Evolutionary conservation across 53 echinoderm and acorn worm species (phyloP).

Genomic region (Temnopleurus reevesii): DNA sequence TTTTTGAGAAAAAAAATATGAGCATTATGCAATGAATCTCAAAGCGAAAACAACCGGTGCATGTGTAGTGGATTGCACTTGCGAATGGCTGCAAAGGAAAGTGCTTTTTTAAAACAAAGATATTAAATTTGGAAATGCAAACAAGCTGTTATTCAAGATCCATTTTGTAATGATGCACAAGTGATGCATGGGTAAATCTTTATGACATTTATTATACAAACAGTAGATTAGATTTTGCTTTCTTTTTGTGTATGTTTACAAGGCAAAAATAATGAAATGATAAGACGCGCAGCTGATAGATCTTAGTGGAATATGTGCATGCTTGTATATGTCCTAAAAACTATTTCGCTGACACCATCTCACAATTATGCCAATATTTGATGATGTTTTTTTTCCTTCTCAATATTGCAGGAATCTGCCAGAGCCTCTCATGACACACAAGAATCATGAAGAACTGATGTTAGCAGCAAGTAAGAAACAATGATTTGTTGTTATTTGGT

Average conservation of each 20-base stretch:
- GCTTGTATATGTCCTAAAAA: not conserved
- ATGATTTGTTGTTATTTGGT: no score
- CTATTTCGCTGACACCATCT: not conserved
- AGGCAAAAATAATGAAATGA: not conserved
- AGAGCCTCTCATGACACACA: constrained; percentile 94
- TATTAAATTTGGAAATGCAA: no score
- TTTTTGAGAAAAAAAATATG: not conserved
- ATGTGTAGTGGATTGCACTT: not conserved
- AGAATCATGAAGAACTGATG: constrained; percentile 77
- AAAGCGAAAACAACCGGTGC: not conserved
- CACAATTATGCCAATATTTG: not conserved
- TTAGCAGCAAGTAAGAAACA: constrained; percentile 88
- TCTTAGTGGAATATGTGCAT: not conserved
- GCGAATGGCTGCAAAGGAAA: not conserved
- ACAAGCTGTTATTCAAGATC: not conserved
- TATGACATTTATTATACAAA: no score
- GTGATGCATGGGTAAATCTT: not conserved
- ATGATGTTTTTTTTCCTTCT: no score
- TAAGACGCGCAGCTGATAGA: not conserved
- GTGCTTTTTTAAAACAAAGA: not conserved
- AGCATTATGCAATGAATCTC: not conserved
- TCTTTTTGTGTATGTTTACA: no score
- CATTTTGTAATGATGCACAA: not conserved
- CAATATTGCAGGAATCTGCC: constrained; percentile 90
- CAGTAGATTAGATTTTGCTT: no score